Percentiles rank a stretch among this genome's conserved stretches.
Evolutionary conservation across 2,113 vertebrate genomes (phyloP).

Genomic region (Chitala chitala): DNA sequence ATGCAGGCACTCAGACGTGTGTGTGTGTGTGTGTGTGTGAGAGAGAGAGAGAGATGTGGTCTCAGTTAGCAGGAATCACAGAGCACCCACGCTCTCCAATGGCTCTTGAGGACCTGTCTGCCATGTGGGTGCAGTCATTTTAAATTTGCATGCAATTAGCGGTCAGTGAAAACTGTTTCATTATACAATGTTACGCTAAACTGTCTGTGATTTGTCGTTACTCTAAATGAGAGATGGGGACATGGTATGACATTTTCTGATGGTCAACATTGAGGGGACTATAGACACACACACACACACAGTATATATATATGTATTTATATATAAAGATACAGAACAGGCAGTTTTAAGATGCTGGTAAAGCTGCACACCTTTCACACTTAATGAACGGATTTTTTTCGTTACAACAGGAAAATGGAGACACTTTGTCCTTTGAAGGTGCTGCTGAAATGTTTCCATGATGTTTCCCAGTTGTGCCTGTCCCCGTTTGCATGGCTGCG

Average conservation of each 20-base stretch:
- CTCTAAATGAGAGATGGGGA: conserved; percentile 35
- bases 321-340: too few species aligned
- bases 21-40: neutral
- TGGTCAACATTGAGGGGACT: neutral
- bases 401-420: too few species aligned
- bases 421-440: conserved; percentile 1
- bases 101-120: conserved; percentile 53
- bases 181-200: conserved; percentile 65
- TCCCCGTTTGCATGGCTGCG: neutral
- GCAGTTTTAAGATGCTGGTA: too few species aligned
- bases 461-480: neutral
- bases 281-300: too few species aligned
- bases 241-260: conserved; percentile 47
- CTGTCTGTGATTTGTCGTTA: conserved; percentile 62
- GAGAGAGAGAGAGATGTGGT: neutral
- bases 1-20: neutral
- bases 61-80: neutral
- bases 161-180: conserved; percentile 63
- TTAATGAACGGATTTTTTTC: too few species aligned
- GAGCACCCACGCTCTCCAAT: neutral
- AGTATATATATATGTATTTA: too few species aligned
- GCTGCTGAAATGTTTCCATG: neutral
- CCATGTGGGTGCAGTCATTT: conserved; percentile 59
- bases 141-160: conserved; percentile 68
- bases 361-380: too few species aligned